A percentile compares a stretch with the other conserved stretches of the same genome.
phyloP scores from a whole-genome alignment of 2,888 invertebrate genomes.

The Drosophila cracens region DNA sequence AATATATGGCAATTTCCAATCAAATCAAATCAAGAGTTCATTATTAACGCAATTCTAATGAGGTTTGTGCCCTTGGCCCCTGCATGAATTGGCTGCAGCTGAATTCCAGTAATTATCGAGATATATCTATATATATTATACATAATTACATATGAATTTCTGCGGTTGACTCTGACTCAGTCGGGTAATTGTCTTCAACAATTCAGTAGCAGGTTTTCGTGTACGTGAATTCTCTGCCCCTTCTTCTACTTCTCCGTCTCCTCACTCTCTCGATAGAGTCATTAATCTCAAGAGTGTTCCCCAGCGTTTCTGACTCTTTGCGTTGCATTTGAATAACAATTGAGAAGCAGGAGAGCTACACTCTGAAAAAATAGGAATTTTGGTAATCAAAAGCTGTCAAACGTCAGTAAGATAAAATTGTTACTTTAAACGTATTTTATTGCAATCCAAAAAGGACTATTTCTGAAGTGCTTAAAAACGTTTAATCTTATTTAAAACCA shows the following conservation, averaged over 20 bases:
- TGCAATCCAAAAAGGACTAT: not conserved
- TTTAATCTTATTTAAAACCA: not conserved
- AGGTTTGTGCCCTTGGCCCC: conserved; percentile 46
- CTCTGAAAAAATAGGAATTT: not conserved
- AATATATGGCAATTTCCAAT: not conserved
- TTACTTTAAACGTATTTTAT: not conserved
- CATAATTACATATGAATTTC: conserved; percentile 68
- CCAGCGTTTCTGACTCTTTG: conserved; percentile 13
- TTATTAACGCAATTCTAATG: conserved; percentile 43
- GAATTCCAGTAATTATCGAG: not conserved
- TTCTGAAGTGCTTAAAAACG: not conserved
- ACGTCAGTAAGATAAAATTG: not conserved
- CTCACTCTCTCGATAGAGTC: conserved; percentile 39
- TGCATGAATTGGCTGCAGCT: conserved; percentile 27
- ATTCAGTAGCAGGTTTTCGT: conserved; percentile 52
- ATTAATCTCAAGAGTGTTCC: conserved; percentile 66
- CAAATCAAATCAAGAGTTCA: conserved; percentile 21
- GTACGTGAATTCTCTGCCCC: conserved; percentile 22
- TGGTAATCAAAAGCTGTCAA: not conserved
- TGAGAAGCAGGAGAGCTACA: conserved; percentile 24
- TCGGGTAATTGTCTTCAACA: conserved; percentile 45
- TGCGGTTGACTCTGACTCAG: conserved; percentile 62
- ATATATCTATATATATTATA: conserved; percentile 29
- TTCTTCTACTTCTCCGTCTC: not conserved
- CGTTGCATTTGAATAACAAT: conserved; percentile 68